Percentiles rank a stretch among this genome's conserved stretches.
These are phyloP conservation scores for Acromyrmex heyeri DNA, from an alignment of 1,140 invertebrate species.

Conservation along the genomic window DNA sequence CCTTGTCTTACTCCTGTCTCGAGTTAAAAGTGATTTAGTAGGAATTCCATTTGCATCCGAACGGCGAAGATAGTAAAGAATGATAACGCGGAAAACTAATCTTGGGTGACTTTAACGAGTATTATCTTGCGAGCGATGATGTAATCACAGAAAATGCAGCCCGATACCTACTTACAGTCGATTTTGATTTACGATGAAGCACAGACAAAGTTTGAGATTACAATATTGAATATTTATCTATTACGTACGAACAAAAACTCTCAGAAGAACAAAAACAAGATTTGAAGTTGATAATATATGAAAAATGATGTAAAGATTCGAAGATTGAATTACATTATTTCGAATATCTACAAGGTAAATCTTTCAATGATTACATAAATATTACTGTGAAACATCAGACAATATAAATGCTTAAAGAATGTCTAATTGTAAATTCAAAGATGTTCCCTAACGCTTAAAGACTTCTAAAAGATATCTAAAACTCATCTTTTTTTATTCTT, in stretches of 20 bases:
- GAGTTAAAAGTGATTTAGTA: not conserved
- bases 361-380: not conserved
- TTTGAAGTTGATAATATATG: not conserved
- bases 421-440: not conserved
- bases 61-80: not conserved
- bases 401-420: not conserved
- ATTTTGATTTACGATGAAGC: constrained; percentile 3
- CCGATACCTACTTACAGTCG: not conserved
- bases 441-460: not conserved
- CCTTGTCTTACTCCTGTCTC: not conserved
- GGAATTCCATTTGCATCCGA: not conserved
- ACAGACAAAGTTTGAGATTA: not conserved
- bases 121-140: not conserved
- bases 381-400: not conserved
- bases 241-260: not conserved
- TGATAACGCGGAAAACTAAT: constrained; percentile 14
- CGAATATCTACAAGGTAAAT: not conserved
- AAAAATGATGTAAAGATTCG: not conserved
- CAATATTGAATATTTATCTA: not conserved
- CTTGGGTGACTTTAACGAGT: constrained; percentile 22
- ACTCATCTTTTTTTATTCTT: not conserved
- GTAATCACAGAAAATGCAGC: constrained; percentile 17
- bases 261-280: not conserved
- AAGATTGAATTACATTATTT: not conserved
- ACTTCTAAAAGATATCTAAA: not conserved